Base-by-base conservation (phyloP, 2,113 vertebrate genomes). In the Heterotis niloticus region DNA sequence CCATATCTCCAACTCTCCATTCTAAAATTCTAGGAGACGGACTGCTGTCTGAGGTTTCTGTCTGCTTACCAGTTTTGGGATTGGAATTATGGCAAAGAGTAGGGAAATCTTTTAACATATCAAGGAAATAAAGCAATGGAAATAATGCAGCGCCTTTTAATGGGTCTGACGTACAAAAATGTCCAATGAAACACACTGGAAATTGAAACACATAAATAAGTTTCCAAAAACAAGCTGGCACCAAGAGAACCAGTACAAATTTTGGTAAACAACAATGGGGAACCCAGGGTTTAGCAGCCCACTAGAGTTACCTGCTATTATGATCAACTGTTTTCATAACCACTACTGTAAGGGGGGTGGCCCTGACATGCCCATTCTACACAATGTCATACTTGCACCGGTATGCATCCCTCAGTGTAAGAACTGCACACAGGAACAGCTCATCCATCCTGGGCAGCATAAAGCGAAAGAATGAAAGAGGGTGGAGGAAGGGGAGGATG, bases 261-360 rank as follows among this genome's bases (percentile, higher is more conserved):
- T 54, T 72, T 34, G 54, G 34, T 52, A 72, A 72, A 51, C 54
- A n/a, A 54, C 34, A 23, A 18, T 51, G 54, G 66, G 62, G 64
- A 14, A 78, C 66, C 66, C 65, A 59, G 51, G 5, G 29, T 56
- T 1, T 5, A 59, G 26, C 24, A 52, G 54, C 54, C 20, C n/a
- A 14, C 7, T 24, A 23, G 26, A 57, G 20, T 26, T 73, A 73
- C 57, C 54, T 24, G 20, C 51, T 54, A 11, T 20, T 51, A 18
- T 24, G 24, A 72, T 72, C 70, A 29, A 23, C 71, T 26, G 18
- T 74, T 23, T 54, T 74, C n/a, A 57, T 74, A 74, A 74, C 52
- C 51, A 74, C 14, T 74, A 24, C 20, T 29, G 26, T 29, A n/a
- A 24, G n/a, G 24, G 14, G 51, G n/a, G n/a, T n/a, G n/a, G n/a